Evolutionary conservation across 2,888 invertebrate genomes (phyloP).

Genomic region (Andrena praecox): DNA sequence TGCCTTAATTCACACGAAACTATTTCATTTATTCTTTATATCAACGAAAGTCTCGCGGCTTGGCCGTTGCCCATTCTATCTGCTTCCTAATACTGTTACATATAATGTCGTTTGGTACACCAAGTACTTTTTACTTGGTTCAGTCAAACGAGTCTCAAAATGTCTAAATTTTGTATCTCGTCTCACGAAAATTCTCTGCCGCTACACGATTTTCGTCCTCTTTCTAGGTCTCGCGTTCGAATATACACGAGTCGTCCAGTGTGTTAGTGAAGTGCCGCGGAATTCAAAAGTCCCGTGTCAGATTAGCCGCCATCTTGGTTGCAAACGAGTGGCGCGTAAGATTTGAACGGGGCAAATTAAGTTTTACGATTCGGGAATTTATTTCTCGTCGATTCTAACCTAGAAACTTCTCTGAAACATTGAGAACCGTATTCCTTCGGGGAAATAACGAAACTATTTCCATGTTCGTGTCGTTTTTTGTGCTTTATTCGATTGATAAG

Average conservation of each 20-base stretch:
- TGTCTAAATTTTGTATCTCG: conserved; percentile 7
- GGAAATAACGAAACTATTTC: background rate
- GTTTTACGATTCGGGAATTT: background rate
- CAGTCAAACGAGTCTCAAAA: conserved; percentile 15
- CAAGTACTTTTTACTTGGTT: background rate
- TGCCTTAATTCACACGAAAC: conserved; percentile 6
- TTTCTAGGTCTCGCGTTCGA: background rate
- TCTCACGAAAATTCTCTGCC: background rate
- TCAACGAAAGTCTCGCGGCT: conserved; percentile 7
- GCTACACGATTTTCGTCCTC: background rate
- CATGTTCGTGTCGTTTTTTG: background rate
- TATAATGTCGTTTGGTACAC: background rate
- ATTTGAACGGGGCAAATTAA: background rate
- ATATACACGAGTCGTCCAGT: background rate
- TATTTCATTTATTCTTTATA: background rate
- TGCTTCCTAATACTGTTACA: conserved; percentile 9
- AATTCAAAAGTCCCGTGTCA: background rate
- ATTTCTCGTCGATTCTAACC: background rate
- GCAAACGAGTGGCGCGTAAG: background rate
- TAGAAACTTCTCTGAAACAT: background rate
- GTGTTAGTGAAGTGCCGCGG: background rate
- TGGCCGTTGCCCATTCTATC: background rate
- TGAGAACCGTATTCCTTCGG: background rate
- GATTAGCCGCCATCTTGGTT: conserved; percentile 1
- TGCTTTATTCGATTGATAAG: background rate